Conservation (phyloP, 2,113 vertebrate genomes). For the Ellobius talpinus region DNA sequence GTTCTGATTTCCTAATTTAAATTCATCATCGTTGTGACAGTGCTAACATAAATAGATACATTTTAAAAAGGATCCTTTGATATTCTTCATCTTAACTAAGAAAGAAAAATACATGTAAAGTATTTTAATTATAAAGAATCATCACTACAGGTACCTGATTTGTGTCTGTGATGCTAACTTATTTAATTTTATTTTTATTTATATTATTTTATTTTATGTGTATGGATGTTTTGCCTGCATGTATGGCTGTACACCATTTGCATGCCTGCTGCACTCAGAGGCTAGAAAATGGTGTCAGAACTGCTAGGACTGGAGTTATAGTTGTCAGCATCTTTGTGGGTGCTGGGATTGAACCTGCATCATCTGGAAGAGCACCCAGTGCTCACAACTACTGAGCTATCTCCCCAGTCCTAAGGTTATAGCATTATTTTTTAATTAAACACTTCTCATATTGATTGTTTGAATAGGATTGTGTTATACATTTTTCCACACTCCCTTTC, state of each 20-base stretch:
- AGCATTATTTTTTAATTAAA: background rate
- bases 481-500: no score
- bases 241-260: background rate
- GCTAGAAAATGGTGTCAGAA: background rate
- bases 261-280: background rate
- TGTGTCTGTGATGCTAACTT: background rate
- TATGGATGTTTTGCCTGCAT: background rate
- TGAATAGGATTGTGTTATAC: no score
- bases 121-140: background rate
- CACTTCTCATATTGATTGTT: no score
- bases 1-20: constrained; percentile 5
- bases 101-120: background rate
- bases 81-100: background rate
- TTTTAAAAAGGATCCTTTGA: background rate
- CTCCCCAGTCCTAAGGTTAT: background rate
- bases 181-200: background rate
- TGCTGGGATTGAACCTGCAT: background rate
- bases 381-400: background rate
- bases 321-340: background rate
- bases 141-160: background rate
- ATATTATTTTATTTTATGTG: background rate
- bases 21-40: background rate
- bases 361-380: background rate
- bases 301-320: background rate
- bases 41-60: background rate